A percentile compares a stretch with the other conserved stretches of the same genome.
phyloP scores from a whole-genome alignment of 2,888 invertebrate species.

The Cryptocheilus praepositus region DNA sequence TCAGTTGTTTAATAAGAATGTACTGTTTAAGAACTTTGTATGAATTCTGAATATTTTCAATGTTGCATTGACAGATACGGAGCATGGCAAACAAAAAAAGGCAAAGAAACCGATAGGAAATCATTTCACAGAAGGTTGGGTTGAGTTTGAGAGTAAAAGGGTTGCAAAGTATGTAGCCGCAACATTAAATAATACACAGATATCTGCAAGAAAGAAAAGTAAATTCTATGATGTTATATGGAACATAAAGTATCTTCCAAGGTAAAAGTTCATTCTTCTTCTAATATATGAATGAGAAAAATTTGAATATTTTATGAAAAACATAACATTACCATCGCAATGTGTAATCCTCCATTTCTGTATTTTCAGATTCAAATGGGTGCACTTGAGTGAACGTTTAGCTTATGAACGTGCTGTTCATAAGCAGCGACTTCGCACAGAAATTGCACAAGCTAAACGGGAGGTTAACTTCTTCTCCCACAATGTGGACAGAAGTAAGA shows the following conservation, averaged over 20 bases:
- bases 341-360: neutral
- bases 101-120: conserved; percentile 77
- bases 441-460: conserved; percentile 93
- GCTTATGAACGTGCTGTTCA: conserved; percentile 94
- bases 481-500: conserved; percentile 88
- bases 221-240: conserved; percentile 93
- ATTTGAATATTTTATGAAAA: no score
- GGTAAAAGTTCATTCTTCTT: conserved; percentile 70
- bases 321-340: no score
- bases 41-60: neutral
- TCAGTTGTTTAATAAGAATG: no score
- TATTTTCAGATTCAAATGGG: conserved; percentile 91
- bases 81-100: conserved; percentile 69
- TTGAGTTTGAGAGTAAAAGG: conserved; percentile 93
- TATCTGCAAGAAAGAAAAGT: conserved; percentile 89
- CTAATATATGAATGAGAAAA: no score
- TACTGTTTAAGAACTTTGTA: no score
- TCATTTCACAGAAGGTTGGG: conserved; percentile 94
- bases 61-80: neutral
- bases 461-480: conserved; percentile 91
- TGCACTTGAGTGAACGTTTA: conserved; percentile 93
- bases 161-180: conserved; percentile 91
- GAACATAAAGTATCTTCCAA: conserved; percentile 96
- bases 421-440: conserved; percentile 89
- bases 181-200: conserved; percentile 89